phyloP scores from a whole-genome alignment of 1,140 invertebrate species.

The Aradophagus sp. region DNA sequence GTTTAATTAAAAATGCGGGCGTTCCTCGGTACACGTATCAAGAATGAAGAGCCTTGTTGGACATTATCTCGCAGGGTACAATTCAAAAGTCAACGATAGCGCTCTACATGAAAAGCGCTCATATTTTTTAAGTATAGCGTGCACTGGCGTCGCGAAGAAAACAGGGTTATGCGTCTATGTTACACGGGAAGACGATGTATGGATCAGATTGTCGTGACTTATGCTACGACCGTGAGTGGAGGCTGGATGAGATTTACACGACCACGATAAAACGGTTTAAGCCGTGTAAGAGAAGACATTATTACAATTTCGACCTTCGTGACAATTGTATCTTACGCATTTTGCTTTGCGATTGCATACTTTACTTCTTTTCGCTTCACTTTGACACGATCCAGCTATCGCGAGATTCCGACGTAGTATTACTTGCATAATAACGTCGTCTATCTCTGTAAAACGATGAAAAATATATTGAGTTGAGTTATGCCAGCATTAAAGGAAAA shows the following conservation, averaged over 20 bases:
- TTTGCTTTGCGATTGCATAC: slow-evolving; percentile 19
- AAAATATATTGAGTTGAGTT: too few species aligned
- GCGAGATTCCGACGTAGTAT: too few species aligned
- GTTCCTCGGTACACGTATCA: slow-evolving; percentile 20
- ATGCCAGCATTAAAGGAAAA: too few species aligned
- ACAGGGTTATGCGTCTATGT: slow-evolving; percentile 52
- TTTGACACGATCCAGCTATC: too few species aligned
- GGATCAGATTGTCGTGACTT: slow-evolving; percentile 59
- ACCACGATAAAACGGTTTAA: slow-evolving; percentile 48
- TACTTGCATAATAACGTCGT: too few species aligned
- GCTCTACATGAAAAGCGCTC: slow-evolving; percentile 43
- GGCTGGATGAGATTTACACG: slow-evolving; percentile 51
- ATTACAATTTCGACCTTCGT: slow-evolving; percentile 36
- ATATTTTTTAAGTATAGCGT: slow-evolving; percentile 37
- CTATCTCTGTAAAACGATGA: too few species aligned
- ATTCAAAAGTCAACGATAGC: slow-evolving; percentile 40
- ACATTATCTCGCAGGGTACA: slow-evolving; percentile 37
- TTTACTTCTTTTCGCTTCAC: not conserved
- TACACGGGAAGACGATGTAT: slow-evolving; percentile 49
- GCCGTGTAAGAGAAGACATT: slow-evolving; percentile 26
- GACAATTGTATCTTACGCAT: slow-evolving; percentile 22
- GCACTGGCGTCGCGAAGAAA: slow-evolving; percentile 33
- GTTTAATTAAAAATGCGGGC: slow-evolving; percentile 21
- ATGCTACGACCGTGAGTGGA: slow-evolving; percentile 40
- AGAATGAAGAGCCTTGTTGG: slow-evolving; percentile 48